Evolutionary conservation across 2,113 vertebrate genomes (phyloP), one percentile per base, ranked within the genome.

Genomic region (Larimichthys polyactis): DNA sequence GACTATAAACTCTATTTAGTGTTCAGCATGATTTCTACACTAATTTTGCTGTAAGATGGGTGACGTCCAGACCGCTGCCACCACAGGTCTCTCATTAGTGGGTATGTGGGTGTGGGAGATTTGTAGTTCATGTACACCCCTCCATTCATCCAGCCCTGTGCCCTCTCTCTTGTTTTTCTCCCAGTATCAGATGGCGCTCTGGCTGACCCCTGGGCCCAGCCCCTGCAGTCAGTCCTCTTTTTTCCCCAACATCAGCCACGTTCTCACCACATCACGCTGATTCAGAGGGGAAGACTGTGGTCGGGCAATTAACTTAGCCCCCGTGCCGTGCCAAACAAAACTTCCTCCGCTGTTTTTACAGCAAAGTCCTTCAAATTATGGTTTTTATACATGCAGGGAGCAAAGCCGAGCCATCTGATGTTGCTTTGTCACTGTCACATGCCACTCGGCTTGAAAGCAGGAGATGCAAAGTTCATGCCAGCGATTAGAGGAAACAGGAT

Each of bases 291-390:
- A 95, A 94, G 90, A 81, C 93, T 94, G 93, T 86, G 94, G 94
- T 94, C 58, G 78, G 92, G 84, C 92, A 94, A 95, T 94, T 95
- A 95, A 94, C 87, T 89, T 69, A 89, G 89, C 87, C 65, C 84
- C 87, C 14, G 69, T 76, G 73, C 82, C 58, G 70, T 80, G 95
- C 95, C 95, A 96, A 96, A 88, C 86, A 94, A 94, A 94, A 95
- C 94, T 95, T 95, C 94, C 93, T 94, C 88, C 84, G 71, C 79
- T 94, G 93, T 95, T 95, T 94, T 94, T 91, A 92, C 87, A 93
- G 94, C 89, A 91, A 87, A 91, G 76, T 88, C 87, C 89, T 91
- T 83, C 82, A 91, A 94, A 91, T 94, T 89, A 92, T 93, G 94
- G 90, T 91, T 95, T 94, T 94, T 89, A 93, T 91, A 87, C 84